Percentiles rank a stretch among this genome's conserved stretches.
Evolutionary conservation across 2,888 invertebrate species (phyloP).

Genomic region (Hymenopus coronatus): DNA sequence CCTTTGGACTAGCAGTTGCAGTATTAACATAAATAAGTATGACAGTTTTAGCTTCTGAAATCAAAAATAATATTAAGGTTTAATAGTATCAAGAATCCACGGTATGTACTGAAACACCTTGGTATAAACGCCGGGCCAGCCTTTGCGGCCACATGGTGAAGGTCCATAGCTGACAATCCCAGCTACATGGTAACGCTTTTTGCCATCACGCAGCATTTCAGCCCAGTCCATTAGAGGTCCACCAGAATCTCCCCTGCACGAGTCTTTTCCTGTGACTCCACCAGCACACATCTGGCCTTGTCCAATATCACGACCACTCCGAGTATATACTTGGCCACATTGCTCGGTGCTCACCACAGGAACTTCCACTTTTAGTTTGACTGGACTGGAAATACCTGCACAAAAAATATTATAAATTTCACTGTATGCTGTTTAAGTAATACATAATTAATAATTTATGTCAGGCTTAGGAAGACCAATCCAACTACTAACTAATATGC

Average conservation of each 20-base stretch:
- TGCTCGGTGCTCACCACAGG: constrained; percentile 51
- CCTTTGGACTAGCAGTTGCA: neutral
- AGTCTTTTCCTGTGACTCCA: constrained; percentile 63
- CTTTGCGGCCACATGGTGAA: constrained; percentile 62
- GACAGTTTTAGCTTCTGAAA: neutral
- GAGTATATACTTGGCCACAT: constrained; percentile 54
- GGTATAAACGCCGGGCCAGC: constrained; percentile 67
- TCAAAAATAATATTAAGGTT: neutral
- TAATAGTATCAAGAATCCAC: constrained; percentile 55
- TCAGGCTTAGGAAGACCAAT: too few relatives aligned
- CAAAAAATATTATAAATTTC: neutral
- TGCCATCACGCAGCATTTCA: constrained; percentile 10
- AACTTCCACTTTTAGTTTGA: constrained; percentile 62
- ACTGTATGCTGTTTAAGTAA: neutral
- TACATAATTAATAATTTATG: too few relatives aligned
- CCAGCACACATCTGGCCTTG: constrained; percentile 68
- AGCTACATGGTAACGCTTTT: constrained; percentile 46
- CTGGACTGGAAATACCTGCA: constrained; percentile 52
- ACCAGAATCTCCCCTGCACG: constrained; percentile 74
- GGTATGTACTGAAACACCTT: constrained; percentile 58
- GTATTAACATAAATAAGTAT: neutral
- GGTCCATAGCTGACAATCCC: constrained; percentile 68
- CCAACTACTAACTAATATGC: too few relatives aligned
- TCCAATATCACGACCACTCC: constrained; percentile 49
- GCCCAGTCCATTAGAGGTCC: constrained; percentile 67